Percentiles rank a stretch among this genome's conserved stretches.
phyloP scores from a whole-genome alignment of 2,888 invertebrate species.

The Belgica antarctica region DNA sequence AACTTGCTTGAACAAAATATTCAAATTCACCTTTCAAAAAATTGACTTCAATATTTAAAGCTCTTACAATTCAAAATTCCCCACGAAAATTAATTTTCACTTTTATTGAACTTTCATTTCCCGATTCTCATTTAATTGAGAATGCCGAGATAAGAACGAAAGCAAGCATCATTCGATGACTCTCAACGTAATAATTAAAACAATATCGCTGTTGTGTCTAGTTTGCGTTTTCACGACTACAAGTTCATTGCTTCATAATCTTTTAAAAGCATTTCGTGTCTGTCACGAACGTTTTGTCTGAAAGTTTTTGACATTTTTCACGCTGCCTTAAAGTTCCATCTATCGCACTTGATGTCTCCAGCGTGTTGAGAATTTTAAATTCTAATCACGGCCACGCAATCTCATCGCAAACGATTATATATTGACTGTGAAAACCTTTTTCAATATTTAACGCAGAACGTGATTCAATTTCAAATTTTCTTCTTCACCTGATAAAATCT shows the following conservation, averaged over 20 bases:
- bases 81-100: no score
- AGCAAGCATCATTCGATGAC: no score
- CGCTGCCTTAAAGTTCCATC: background rate
- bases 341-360: background rate
- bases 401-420: constrained; percentile 20
- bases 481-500: background rate
- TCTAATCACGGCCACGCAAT: constrained; percentile 1
- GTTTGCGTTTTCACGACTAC: no score
- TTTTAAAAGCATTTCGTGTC: background rate
- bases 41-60: no score
- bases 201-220: no score
- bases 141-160: no score
- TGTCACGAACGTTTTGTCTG: background rate
- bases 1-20: no score
- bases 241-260: background rate
- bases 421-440: background rate
- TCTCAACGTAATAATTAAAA: no score
- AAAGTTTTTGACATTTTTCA: background rate
- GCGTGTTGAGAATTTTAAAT: background rate
- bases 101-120: no score
- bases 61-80: no score
- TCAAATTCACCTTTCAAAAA: no score
- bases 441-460: constrained; percentile 36
- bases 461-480: constrained; percentile 38
- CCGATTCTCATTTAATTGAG: no score